Evolutionary conservation across 2,888 invertebrate species (phyloP).

Genomic region (Neoscelio sp.): DNA sequence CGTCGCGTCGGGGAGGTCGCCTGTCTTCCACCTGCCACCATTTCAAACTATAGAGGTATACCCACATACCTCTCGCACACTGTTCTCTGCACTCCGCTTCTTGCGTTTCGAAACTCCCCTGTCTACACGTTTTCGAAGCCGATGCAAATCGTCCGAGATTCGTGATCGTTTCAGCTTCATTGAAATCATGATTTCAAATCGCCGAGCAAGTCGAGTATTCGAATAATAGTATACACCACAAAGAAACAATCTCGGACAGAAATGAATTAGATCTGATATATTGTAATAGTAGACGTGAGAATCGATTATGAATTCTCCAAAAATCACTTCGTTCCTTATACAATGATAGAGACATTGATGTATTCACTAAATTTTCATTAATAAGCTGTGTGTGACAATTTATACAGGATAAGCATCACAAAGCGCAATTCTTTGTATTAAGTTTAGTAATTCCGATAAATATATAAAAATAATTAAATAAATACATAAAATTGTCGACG

Average conservation of each 20-base stretch:
- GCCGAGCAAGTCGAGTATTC: constrained; percentile 44
- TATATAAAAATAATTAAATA: too few relatives aligned
- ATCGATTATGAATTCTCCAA: constrained; percentile 35
- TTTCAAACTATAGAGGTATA: constrained; percentile 65
- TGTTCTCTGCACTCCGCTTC: constrained; percentile 51
- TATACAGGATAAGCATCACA: too few relatives aligned
- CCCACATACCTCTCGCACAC: constrained; percentile 41
- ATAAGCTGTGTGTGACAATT: too few relatives aligned
- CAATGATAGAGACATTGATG: too few relatives aligned
- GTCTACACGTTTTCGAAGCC: constrained; percentile 35
- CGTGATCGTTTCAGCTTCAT: constrained; percentile 43
- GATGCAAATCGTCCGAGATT: constrained; percentile 39
- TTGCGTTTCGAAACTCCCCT: constrained; percentile 49
- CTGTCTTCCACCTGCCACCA: constrained; percentile 80
- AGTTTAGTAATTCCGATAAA: too few relatives aligned
- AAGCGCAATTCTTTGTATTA: too few relatives aligned
- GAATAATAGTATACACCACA: constrained; percentile 47
- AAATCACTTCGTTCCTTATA: too few relatives aligned
- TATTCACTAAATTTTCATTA: too few relatives aligned
- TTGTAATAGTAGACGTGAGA: constrained; percentile 44
- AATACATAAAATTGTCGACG: too few relatives aligned
- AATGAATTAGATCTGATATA: constrained; percentile 47
- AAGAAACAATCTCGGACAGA: constrained; percentile 16
- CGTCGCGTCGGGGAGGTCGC: constrained; percentile 77
- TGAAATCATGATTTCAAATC: constrained; percentile 52